Base-by-base conservation (phyloP, 2,113 vertebrate genomes). In the Melanerpes aurifrons region DNA sequence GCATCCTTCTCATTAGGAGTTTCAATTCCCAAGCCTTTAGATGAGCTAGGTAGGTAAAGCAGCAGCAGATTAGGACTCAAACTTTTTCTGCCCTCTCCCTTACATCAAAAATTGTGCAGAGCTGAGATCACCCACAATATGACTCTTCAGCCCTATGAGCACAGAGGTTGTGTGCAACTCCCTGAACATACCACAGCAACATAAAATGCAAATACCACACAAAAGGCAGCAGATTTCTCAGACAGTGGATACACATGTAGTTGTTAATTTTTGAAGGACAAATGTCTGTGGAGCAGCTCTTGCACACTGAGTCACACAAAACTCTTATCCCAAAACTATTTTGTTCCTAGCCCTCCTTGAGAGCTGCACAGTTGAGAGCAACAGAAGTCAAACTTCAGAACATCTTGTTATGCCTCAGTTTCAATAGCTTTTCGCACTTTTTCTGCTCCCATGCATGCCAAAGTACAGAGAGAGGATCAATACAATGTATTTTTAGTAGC, bases 401-500 rank as follows among this genome's bases (percentile, higher is more conserved):
- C 8, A 25, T 3, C 15, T 18, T 79, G 40, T 43, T 71, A 64
- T 32, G 32, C 62, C 90, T 93, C 43, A 74, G 54, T 78, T 92
- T 92, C 83, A 83, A 47, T 69, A 85, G 59, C 66, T 87, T 81
- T 77, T 91, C 63, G 67, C 63, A 84, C 82, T 66, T 81, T 69
- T 50, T 86, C 82, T 77, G 74, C 83, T 95, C 63, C 80, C 31
- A 22, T 50, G 62, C 59, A 43, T 22, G 35, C 66, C 69, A 24
- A 75, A 69, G 56, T 73, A 72, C 3, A 3, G 73, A 88, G 0
- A 85, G 53, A 72, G 66, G 90, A 96, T 95, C 90, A 88, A 75
- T 90, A 43, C 37, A 78, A 69, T 16, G 15, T 86, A 94, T 94
- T 95, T 92, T 88, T 90, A 93, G 88, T 17, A 81, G 32, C 45